Conservation (phyloP, 2,888 invertebrate genomes). For the Meganola albula region DNA sequence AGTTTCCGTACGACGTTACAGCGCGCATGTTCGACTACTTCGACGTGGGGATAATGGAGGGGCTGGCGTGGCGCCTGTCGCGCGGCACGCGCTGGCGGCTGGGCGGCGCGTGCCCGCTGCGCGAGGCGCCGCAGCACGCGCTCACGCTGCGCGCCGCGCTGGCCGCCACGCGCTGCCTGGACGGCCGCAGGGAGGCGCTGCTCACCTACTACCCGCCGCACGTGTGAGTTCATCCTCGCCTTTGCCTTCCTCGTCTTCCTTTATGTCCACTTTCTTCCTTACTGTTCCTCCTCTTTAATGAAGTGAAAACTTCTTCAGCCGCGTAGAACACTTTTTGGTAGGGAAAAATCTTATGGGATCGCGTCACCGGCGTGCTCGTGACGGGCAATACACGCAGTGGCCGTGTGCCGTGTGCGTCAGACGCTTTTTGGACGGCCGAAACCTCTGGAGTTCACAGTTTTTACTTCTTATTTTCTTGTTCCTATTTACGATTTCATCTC, state of each 20-base stretch:
- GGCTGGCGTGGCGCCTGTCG: conserved; percentile 88
- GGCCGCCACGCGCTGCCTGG: conserved; percentile 52
- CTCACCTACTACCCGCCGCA: conserved; percentile 90
- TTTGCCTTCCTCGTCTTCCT: neutral
- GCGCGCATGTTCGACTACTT: conserved; percentile 96
- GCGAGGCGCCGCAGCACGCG: conserved; percentile 62
- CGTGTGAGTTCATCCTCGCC: conserved; percentile 82
- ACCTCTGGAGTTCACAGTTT: too few species aligned
- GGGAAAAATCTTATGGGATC: too few species aligned
- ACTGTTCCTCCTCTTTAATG: too few species aligned
- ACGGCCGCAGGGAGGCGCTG: conserved; percentile 81
- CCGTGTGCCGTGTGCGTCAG: too few species aligned
- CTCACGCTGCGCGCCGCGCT: conserved; percentile 82
- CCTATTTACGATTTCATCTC: too few species aligned
- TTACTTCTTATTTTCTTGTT: too few species aligned
- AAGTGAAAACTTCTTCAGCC: too few species aligned
- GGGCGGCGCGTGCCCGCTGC: conserved; percentile 70
- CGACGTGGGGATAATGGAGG: conserved; percentile 95
- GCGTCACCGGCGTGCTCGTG: too few species aligned
- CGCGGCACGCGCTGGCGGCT: conserved; percentile 79
- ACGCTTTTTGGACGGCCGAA: too few species aligned
- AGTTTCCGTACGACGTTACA: conserved; percentile 70
- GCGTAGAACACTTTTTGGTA: too few species aligned
- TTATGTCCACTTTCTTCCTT: too few species aligned
- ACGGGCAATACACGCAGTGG: too few species aligned